Base-by-base conservation (phyloP, 2,113 vertebrate species). In the Halichoeres trimaculatus region DNA sequence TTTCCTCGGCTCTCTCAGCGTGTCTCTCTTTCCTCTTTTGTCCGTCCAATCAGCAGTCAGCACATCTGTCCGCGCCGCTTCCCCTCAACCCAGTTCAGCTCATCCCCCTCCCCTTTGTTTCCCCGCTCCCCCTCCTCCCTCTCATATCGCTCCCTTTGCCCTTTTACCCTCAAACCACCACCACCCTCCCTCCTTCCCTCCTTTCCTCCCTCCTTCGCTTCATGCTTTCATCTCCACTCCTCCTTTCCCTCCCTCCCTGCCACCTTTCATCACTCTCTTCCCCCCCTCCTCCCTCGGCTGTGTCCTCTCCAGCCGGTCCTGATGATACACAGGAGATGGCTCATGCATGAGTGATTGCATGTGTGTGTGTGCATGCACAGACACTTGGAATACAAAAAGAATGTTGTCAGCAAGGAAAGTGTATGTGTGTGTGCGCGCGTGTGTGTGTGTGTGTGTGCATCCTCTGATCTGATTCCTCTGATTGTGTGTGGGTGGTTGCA, bases 31-130 rank as follows among this genome's bases (percentile, higher is more conserved):
- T 53, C 45, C 43, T 76, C 86, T 77, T 84, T 63, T 45, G 30
- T 87, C 73, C 65, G 55, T 78, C 89, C 89, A 91, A 90, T 91
- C 89, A 87, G 88, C 86, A 91, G 79, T 87, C 85, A 77, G 85
- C 86, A 82, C 88, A 90, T 88, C 86, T 90, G 84, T 90, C 86
- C 82, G 78, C 83, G 66, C 75, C 63, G 70, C 70, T 78, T 68
- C 70, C 20, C 86, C 79, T 86, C 88, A 81, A 71, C 84, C 85
- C 69, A 74, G n/a, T 81, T 89, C 70, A 3, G 77, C 56, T 65
- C 82, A 72, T 73, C 80, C 70, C 83, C 70, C 68, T 55, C 57
- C 83, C 63, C 41, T 62, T 83, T 80, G 64, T 87, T 77, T 69
- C 67, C 60, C 78, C 65, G 60, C 69, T 61, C 50, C 61, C 65